A percentile compares a stretch with the other conserved stretches of the same genome.
Conservation (phyloP, 2,888 invertebrate genomes). For the Zootermopsis nevadensis region DNA sequence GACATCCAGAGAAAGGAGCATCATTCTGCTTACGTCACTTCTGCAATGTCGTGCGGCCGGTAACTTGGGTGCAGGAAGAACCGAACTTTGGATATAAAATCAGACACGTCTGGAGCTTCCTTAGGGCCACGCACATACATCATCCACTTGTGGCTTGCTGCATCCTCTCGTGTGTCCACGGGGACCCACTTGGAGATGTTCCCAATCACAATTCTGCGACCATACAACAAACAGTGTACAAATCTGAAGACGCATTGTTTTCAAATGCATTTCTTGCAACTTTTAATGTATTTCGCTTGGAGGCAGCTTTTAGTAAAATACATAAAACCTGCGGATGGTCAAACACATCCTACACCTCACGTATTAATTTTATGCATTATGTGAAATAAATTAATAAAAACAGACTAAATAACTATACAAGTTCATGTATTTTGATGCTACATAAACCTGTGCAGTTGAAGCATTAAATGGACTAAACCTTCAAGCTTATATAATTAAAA, state of each 20-base stretch:
- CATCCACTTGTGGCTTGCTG: slow-evolving; percentile 90
- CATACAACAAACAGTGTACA: not conserved
- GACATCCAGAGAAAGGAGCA: no score
- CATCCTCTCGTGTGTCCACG: slow-evolving; percentile 74
- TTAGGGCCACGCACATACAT: slow-evolving; percentile 83
- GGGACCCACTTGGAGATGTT: slow-evolving; percentile 89
- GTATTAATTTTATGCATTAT: no score
- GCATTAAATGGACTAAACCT: no score
- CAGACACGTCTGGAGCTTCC: slow-evolving; percentile 69
- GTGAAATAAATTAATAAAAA: no score
- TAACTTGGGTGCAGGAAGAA: slow-evolving; percentile 89
- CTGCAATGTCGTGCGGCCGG: slow-evolving; percentile 86
- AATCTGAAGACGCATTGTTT: not conserved
- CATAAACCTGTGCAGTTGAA: no score
- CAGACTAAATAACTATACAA: no score
- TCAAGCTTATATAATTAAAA: not conserved
- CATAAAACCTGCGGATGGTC: no score
- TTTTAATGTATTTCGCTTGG: no score
- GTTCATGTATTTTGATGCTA: no score
- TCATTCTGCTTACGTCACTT: slow-evolving; percentile 72
- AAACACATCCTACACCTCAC: no score
- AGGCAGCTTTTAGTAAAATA: no score
- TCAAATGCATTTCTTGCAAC: no score
- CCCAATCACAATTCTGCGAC: slow-evolving; percentile 63
- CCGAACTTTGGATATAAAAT: slow-evolving; percentile 77